A percentile compares a stretch with the other conserved stretches of the same genome.
Conservation (phyloP, 2,797 vertebrate species). For the Melanotaenia pygmaea region DNA sequence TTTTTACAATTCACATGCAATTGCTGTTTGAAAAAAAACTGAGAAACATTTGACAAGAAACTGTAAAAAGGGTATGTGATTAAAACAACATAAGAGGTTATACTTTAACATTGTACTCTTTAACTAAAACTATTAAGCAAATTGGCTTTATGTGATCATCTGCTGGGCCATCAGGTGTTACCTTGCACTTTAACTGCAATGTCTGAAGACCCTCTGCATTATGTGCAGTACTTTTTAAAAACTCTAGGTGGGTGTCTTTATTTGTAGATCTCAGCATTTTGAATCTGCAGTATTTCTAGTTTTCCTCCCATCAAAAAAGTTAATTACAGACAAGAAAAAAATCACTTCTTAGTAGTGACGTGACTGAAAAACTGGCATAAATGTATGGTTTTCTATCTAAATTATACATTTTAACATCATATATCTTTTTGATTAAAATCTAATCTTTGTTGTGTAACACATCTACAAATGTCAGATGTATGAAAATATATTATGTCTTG, state of each 20-base stretch:
- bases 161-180: background rate
- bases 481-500: conserved; percentile 68
- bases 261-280: conserved; percentile 22
- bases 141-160: background rate
- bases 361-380: background rate
- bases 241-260: conserved; percentile 59
- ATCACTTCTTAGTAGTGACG: background rate
- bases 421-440: conserved; percentile 1
- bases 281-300: background rate
- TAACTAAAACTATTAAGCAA: background rate
- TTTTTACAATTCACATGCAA: too few species aligned
- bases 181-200: background rate
- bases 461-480: conserved; percentile 46
- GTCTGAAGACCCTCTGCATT: too few species aligned
- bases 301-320: conserved; percentile 15
- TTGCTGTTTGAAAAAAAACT: background rate
- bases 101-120: background rate
- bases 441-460: conserved; percentile 15
- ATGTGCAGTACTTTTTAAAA: conserved; percentile 31
- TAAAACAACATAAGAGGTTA: background rate
- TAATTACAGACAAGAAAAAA: background rate
- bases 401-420: background rate
- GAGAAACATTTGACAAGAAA: background rate
- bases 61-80: background rate
- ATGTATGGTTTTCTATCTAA: background rate